Percentiles rank a stretch among this genome's conserved stretches.
phyloP scores from a whole-genome alignment of 2,113 vertebrate species.

The Brachyistius frenatus region DNA sequence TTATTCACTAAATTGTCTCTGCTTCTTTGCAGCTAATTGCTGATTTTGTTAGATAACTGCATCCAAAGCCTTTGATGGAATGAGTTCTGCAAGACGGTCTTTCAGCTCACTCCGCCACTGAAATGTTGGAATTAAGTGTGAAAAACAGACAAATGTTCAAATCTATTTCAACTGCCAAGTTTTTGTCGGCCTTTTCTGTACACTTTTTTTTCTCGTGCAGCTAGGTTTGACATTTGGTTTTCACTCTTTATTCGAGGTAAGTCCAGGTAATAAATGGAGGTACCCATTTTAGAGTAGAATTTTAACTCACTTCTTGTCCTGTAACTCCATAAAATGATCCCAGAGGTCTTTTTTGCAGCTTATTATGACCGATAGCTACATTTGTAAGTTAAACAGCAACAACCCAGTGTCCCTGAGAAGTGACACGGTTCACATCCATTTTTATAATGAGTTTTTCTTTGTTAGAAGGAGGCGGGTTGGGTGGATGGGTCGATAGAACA shows the following conservation, averaged over 20 bases:
- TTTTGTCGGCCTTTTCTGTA: not conserved
- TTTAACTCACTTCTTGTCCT: no score
- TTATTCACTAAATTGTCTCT: slow-evolving; percentile 64
- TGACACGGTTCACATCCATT: no score
- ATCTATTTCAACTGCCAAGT: not conserved
- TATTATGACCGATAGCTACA: no score
- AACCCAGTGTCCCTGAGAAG: no score
- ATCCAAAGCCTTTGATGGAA: slow-evolving; percentile 51
- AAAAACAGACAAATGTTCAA: slow-evolving; percentile 21
- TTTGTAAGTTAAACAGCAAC: no score
- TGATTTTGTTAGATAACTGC: slow-evolving; percentile 70
- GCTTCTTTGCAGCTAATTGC: slow-evolving; percentile 73
- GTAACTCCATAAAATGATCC: no score
- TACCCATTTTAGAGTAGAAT: no score
- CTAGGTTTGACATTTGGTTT: not conserved
- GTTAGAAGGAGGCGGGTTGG: no score
- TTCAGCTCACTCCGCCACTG: not conserved
- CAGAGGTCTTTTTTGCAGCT: no score
- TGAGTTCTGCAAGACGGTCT: slow-evolving; percentile 42
- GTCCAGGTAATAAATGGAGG: no score
- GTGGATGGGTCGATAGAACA: no score
- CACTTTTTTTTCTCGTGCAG: not conserved
- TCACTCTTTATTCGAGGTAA: not conserved
- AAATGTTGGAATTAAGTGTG: slow-evolving; percentile 3
- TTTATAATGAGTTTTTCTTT: no score